Conservation (phyloP, 2,113 vertebrate species). For the Bujurquina vittata region DNA sequence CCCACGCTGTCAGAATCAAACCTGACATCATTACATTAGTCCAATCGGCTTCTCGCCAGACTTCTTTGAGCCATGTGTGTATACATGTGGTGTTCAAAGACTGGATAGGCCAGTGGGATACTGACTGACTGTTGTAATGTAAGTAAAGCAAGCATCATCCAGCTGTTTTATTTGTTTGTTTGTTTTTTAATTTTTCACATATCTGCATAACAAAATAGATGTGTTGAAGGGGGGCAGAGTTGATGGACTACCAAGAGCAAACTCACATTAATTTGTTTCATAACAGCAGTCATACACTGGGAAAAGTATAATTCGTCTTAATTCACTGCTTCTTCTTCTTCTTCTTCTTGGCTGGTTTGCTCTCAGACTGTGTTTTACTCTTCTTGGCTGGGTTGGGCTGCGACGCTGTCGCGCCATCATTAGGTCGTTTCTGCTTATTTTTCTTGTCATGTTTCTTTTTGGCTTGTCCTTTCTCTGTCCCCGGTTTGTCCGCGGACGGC, state of each 20-base stretch:
- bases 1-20: no score
- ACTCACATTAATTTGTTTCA: conserved; percentile 46
- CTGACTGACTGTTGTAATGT: not conserved
- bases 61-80: no score
- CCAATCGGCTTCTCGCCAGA: no score
- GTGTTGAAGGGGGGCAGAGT: not conserved
- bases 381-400: conserved; percentile 72
- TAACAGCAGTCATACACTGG: conserved; percentile 20
- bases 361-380: conserved; percentile 53
- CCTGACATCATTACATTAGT: no score
- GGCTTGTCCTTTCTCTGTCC: conserved; percentile 36
- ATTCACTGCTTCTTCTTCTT: conserved; percentile 51
- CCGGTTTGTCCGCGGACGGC: conserved; percentile 5
- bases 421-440: conserved; percentile 60
- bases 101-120: no score
- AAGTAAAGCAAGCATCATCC: not conserved
- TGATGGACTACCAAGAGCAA: not conserved
- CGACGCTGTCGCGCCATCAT: not conserved
- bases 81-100: no score
- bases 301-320: conserved; percentile 41
- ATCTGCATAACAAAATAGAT: not conserved
- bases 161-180: not conserved
- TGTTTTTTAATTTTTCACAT: not conserved
- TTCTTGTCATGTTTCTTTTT: conserved; percentile 75
- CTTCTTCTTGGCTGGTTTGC: conserved; percentile 42